Base-by-base conservation (phyloP, 2,113 vertebrate species). In the Xiphorhynchus elegans region DNA sequence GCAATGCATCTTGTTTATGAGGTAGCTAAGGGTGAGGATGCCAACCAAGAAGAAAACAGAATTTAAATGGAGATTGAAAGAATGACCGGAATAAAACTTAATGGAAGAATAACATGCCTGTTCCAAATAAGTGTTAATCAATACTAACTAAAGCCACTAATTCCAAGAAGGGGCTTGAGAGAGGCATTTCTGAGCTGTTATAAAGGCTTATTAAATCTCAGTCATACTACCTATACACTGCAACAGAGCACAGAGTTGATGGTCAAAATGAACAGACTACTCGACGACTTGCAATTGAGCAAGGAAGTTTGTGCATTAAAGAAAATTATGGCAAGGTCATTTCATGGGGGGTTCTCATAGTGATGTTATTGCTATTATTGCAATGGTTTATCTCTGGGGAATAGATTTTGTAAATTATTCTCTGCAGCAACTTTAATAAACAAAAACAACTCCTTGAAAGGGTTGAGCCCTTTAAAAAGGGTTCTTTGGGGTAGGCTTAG, bases 1-100 rank as follows among this genome's bases (percentile, higher is more conserved):
- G 96, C 93, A 91, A 26, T 18, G 17, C 31, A 21, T 42, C 56
- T 81, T 95, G 73, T 93, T 96, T 90, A 83, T 87, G 84, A 94
- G 74, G 90, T 92, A 95, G 76, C 70, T 73, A 80, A 62, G 69
- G 55, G 66, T 70, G 55, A 28, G 6, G 50, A 31, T 95, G 85
- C 87, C 83, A 95, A 11, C 29, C 0, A 1, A 92, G 76, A 91
- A 72, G n/a, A 86, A 96, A 95, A 82, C 20, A 2, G 73, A 93
- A 89, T 88, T 94, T 63, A 94, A 96, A 96, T 96, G 59, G 64
- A 84, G 68, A 81, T 59, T 68, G 79, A 62, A 78, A 90, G 72
- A 97, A 84, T 29, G 49, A 88, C 56, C 44, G 93, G 83, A 93
- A 92, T 78, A 93, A 93, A 84, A 52, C 64, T 67, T 86, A 93